phyloP scores from a whole-genome alignment of 1,140 invertebrate genomes.

The Ridgeia piscesae region DNA sequence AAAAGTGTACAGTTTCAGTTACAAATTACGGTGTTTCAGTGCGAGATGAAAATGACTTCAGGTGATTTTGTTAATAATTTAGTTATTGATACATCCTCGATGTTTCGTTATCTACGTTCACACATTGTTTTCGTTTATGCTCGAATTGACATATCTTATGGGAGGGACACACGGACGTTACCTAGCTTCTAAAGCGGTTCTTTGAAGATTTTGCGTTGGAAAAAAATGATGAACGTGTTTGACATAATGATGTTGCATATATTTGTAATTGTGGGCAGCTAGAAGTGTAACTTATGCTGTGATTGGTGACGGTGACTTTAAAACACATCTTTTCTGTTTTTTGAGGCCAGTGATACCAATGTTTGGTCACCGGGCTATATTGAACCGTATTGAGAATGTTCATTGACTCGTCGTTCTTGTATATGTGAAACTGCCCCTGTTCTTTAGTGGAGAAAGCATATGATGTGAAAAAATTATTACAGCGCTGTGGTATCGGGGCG shows the following conservation, averaged over 20 bases:
- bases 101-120: neutral
- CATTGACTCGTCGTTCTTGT: neutral
- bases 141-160: neutral
- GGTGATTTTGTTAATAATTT: neutral
- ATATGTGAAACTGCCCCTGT: neutral
- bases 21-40: neutral
- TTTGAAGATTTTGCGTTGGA: neutral
- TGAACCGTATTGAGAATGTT: neutral
- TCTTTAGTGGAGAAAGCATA: neutral
- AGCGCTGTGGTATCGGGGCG: neutral
- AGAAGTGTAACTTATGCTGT: neutral
- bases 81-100: neutral
- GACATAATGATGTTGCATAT: neutral
- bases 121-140: neutral
- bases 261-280: neutral
- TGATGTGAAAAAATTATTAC: neutral
- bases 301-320: neutral
- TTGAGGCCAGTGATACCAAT: neutral
- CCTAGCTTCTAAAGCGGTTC: neutral
- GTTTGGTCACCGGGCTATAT: neutral
- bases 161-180: neutral
- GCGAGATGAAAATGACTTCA: neutral
- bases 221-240: neutral
- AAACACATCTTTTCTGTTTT: neutral
- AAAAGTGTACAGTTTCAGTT: neutral